phyloP scores from a whole-genome alignment of 2,797 vertebrate species.

The Loriculus beryllinus region DNA sequence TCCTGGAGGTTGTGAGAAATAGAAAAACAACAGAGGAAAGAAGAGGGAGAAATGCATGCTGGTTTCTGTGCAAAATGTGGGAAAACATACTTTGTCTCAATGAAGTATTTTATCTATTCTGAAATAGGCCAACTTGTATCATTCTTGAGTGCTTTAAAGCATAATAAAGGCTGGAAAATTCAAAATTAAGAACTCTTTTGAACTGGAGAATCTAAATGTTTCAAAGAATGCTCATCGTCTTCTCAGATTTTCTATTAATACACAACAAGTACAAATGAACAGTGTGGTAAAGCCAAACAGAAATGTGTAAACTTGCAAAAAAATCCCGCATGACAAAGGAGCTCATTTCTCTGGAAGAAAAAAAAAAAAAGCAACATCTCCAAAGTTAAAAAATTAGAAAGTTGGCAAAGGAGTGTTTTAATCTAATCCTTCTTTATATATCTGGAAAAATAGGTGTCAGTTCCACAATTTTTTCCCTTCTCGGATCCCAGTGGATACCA shows the following conservation, averaged over 20 bases:
- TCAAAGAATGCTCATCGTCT: constrained; percentile 10
- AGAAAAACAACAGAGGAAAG: neutral
- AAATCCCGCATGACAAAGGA: neutral
- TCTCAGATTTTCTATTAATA: neutral
- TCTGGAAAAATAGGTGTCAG: neutral
- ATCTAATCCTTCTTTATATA: neutral
- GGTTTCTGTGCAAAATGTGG: neutral
- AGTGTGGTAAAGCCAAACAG: neutral
- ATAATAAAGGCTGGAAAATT: neutral
- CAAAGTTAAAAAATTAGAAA: neutral
- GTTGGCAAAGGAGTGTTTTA: neutral
- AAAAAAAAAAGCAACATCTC: neutral
- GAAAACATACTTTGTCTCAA: neutral
- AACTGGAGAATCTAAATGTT: neutral
- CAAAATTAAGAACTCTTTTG: constrained; percentile 11
- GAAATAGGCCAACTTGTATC: neutral
- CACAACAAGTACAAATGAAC: neutral
- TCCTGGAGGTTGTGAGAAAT: constrained; percentile 18
- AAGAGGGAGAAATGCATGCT: neutral
- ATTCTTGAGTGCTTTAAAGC: constrained; percentile 15
- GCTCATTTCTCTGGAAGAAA: neutral
- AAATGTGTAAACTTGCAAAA: constrained; percentile 29
- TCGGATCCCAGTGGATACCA: neutral
- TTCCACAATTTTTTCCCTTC: neutral
- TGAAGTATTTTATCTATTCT: neutral